A percentile compares a stretch with the other conserved stretches of the same genome.
Evolutionary conservation across 2,113 vertebrate genomes (phyloP).

Genomic region (Zapus hudsonius): DNA sequence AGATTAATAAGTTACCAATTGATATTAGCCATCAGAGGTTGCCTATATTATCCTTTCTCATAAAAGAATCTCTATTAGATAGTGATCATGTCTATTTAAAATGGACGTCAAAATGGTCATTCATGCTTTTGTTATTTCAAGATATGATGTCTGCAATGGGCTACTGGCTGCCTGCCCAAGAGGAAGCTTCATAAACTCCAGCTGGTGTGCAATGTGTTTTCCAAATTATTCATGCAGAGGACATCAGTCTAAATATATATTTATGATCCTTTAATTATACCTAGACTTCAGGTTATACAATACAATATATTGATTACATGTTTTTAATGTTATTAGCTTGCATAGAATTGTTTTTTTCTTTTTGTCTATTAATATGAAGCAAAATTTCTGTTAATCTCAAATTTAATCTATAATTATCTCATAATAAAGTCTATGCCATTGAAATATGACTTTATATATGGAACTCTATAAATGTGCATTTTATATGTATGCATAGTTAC

Average conservation of each 20-base stretch:
- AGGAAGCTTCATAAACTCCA: constrained; percentile 60
- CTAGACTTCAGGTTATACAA: constrained; percentile 50
- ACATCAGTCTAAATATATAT: constrained; percentile 61
- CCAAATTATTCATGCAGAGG: constrained; percentile 64
- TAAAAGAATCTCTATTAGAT: constrained; percentile 37
- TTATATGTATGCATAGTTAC: neutral
- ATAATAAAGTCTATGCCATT: neutral
- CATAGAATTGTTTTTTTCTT: neutral
- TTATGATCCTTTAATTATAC: constrained; percentile 34
- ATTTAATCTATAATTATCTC: constrained; percentile 1
- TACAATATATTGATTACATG: constrained; percentile 22
- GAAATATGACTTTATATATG: neutral
- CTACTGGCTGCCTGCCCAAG: constrained; percentile 59
- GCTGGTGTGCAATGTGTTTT: constrained; percentile 51
- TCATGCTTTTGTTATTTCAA: constrained; percentile 78
- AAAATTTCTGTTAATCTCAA: constrained; percentile 33
- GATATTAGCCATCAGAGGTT: neutral
- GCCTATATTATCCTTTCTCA: neutral
- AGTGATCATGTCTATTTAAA: constrained; percentile 60
- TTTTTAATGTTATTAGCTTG: neutral
- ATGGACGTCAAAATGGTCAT: constrained; percentile 79
- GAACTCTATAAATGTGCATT: neutral
- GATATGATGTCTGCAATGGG: constrained; percentile 69
- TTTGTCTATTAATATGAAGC: neutral
- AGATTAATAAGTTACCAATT: no score